phyloP scores from a whole-genome alignment of 2,888 invertebrate genomes.

The Lithophane ornitopus region DNA sequence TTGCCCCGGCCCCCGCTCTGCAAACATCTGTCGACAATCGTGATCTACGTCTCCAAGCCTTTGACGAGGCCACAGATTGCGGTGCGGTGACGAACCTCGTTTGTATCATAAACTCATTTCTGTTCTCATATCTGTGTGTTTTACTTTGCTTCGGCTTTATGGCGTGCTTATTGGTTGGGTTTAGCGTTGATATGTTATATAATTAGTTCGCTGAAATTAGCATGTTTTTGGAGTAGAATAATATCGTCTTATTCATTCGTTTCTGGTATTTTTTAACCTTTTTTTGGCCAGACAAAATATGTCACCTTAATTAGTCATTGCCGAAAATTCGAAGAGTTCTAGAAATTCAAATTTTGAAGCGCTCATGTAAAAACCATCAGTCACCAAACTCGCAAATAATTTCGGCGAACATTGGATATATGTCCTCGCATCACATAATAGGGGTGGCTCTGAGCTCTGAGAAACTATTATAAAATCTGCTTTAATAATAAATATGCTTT shows the following conservation, averaged over 20 bases:
- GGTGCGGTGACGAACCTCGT: constrained; percentile 73
- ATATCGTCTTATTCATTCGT: background rate
- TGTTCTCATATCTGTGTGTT: constrained; percentile 65
- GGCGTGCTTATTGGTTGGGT: constrained; percentile 44
- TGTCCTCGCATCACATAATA: constrained; percentile 8
- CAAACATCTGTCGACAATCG: constrained; percentile 78
- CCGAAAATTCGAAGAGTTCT: background rate
- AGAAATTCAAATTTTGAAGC: constrained; percentile 25
- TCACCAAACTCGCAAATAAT: constrained; percentile 34
- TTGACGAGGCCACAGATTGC: constrained; percentile 73
- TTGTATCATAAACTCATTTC: constrained; percentile 72
- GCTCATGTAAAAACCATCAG: constrained; percentile 31
- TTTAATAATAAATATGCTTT: constrained; percentile 38
- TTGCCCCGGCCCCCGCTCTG: constrained; percentile 70
- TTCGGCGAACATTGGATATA: constrained; percentile 19
- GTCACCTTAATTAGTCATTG: background rate
- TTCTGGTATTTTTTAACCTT: background rate
- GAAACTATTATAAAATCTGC: constrained; percentile 21
- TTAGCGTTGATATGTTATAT: constrained; percentile 24
- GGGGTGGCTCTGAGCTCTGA: constrained; percentile 18
- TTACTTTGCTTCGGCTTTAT: constrained; percentile 45
- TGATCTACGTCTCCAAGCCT: constrained; percentile 73
- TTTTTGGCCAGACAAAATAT: background rate
- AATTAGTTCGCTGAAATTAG: constrained; percentile 9
- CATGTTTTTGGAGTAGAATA: background rate